Evolutionary conservation across 2,888 invertebrate species (phyloP).

Genomic region (Marasmarcha lunaedactyla): DNA sequence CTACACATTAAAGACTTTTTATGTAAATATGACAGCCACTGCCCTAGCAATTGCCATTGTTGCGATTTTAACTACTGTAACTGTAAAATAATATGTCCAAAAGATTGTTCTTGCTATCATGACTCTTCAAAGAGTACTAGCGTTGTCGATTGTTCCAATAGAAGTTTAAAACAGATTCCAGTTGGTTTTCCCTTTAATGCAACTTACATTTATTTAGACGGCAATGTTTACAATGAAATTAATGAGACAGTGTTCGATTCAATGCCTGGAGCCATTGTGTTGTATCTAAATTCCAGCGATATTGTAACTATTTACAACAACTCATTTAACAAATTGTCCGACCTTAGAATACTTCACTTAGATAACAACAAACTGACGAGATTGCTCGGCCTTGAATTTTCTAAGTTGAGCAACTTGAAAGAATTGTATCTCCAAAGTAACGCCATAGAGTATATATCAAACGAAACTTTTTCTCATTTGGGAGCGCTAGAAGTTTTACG

Average conservation of each 20-base stretch:
- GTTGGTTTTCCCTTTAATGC: constrained; percentile 89
- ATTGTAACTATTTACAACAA: constrained; percentile 86
- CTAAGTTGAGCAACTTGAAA: constrained; percentile 81
- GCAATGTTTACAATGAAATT: constrained; percentile 85
- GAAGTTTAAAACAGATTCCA: constrained; percentile 80
- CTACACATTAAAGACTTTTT: constrained; percentile 87
- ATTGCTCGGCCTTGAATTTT: constrained; percentile 86
- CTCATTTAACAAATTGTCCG: constrained; percentile 83
- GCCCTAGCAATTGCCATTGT: constrained; percentile 92
- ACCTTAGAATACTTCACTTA: constrained; percentile 83
- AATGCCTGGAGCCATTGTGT: constrained; percentile 68
- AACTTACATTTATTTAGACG: constrained; percentile 92
- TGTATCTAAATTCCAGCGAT: constrained; percentile 87
- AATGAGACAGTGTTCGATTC: constrained; percentile 57
- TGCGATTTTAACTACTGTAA: constrained; percentile 96
- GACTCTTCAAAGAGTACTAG: constrained; percentile 93
- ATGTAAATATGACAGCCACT: constrained; percentile 90
- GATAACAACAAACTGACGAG: constrained; percentile 86
- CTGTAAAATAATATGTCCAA: constrained; percentile 94
- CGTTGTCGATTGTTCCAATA: constrained; percentile 90
- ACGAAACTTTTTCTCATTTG: constrained; percentile 82
- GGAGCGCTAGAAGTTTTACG: constrained; percentile 83
- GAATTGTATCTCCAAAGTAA: constrained; percentile 91
- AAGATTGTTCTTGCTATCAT: constrained; percentile 93
- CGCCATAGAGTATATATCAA: constrained; percentile 81